phyloP scores from a whole-genome alignment of 1,140 invertebrate species.

The Rhopalosiphum padi region DNA sequence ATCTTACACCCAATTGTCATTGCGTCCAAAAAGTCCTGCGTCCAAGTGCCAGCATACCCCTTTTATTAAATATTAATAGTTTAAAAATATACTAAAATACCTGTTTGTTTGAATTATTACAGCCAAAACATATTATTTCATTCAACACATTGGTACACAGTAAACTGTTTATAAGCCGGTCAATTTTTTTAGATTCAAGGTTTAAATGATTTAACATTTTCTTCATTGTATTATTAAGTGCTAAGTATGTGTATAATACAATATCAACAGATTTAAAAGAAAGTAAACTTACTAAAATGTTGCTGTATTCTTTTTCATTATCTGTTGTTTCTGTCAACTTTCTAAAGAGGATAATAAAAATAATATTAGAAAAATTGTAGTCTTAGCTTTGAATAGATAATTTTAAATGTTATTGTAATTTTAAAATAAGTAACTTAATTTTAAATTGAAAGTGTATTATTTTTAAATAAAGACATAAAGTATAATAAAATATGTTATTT shows the following conservation, averaged over 20 bases:
- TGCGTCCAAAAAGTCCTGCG: too few relatives aligned
- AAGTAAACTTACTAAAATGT: slow-evolving; percentile 28
- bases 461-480: background rate
- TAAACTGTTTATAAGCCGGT: background rate
- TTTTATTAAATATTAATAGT: background rate
- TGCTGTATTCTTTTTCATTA: slow-evolving; percentile 13
- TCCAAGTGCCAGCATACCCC: too few relatives aligned
- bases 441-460: background rate
- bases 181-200: background rate
- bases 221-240: background rate
- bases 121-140: slow-evolving; percentile 47
- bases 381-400: background rate
- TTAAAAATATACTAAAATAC: slow-evolving; percentile 2
- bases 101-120: slow-evolving; percentile 7
- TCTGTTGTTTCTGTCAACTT: background rate
- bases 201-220: slow-evolving; percentile 4
- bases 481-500: too few relatives aligned
- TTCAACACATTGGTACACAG: slow-evolving; percentile 28
- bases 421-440: background rate
- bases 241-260: slow-evolving; percentile 31
- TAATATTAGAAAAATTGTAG: background rate
- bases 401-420: background rate
- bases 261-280: slow-evolving; percentile 3
- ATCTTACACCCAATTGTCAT: too few relatives aligned
- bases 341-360: slow-evolving; percentile 23